These are phyloP conservation scores for Spermophilus dauricus DNA, from an alignment of 2,113 vertebrate species.

Conservation along the genomic window DNA sequence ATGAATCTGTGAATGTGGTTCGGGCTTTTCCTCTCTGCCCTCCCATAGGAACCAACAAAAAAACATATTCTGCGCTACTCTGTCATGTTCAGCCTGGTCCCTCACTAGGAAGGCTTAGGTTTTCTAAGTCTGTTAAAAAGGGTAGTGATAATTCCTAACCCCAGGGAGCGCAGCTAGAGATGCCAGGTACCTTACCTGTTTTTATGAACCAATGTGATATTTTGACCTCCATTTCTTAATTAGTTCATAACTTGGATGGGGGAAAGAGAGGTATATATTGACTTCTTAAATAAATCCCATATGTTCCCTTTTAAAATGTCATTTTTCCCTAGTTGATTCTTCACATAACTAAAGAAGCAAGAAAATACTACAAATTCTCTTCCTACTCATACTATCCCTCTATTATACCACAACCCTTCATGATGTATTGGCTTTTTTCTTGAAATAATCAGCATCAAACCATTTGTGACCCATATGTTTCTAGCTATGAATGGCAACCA, in stretches of 20 bases:
- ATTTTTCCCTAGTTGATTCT: not conserved
- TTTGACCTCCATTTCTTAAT: not conserved
- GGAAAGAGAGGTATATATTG: not conserved
- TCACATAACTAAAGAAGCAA: not conserved
- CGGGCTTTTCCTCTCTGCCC: not conserved
- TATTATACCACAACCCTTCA: not conserved
- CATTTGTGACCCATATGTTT: conserved; percentile 72
- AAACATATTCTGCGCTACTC: not conserved
- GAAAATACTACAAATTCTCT: conserved; percentile 5
- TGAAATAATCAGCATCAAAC: conserved; percentile 61
- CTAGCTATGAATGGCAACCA: conserved; percentile 51
- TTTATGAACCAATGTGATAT: not conserved
- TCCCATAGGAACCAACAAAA: not conserved
- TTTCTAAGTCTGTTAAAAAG: not conserved
- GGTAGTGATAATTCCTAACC: not conserved
- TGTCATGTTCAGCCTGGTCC: not conserved
- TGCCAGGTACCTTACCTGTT: not conserved
- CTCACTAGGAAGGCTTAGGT: not conserved
- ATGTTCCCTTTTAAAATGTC: conserved; percentile 28
- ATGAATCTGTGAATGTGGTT: not conserved
- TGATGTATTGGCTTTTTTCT: conserved; percentile 37
- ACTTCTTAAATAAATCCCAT: not conserved
- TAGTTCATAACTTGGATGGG: not conserved
- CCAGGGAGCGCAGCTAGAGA: not conserved
- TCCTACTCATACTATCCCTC: not conserved